Evolutionary conservation across 2,113 vertebrate genomes (phyloP).

Genomic region (Chunga burmeisteri): DNA sequence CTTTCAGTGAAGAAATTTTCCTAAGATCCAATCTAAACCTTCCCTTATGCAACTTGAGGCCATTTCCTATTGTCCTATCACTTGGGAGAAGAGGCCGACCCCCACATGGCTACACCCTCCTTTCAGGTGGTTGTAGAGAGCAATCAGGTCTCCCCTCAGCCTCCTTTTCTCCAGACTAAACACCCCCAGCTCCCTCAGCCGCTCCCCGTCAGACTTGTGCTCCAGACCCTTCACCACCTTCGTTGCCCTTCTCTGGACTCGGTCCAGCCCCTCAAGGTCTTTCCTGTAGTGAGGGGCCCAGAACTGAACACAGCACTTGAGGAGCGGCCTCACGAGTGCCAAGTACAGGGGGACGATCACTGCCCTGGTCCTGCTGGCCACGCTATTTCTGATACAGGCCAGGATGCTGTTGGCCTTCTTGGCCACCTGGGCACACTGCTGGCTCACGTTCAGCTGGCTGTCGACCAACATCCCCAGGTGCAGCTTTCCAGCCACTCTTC

Average conservation of each 20-base stretch:
- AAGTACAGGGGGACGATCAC: rapidly evolving
- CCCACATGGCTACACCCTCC: background rate
- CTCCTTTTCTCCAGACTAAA: background rate
- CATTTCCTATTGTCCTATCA: background rate
- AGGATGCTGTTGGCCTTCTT: background rate
- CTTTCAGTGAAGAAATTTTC: background rate
- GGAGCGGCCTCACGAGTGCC: background rate
- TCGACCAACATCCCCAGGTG: rapidly evolving
- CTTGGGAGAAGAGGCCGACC: background rate
- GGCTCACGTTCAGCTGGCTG: background rate
- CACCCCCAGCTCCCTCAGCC: background rate
- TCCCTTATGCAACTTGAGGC: background rate
- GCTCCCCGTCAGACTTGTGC: background rate
- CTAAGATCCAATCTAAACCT: background rate
- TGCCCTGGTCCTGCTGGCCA: background rate
- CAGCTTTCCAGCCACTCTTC: background rate
- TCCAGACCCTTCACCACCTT: background rate
- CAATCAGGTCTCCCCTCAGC: rapidly evolving
- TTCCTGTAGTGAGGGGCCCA: background rate
- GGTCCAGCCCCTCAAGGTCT: background rate
- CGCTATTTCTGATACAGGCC: background rate
- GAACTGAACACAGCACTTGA: background rate
- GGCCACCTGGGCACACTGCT: background rate
- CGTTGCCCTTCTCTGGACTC: rapidly evolving
- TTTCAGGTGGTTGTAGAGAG: background rate